A percentile compares a stretch with the other conserved stretches of the same genome.
These are phyloP conservation scores for Machaerirhynchus nigripectus DNA, from an alignment of 2,113 vertebrate genomes.

Conservation along the genomic window DNA sequence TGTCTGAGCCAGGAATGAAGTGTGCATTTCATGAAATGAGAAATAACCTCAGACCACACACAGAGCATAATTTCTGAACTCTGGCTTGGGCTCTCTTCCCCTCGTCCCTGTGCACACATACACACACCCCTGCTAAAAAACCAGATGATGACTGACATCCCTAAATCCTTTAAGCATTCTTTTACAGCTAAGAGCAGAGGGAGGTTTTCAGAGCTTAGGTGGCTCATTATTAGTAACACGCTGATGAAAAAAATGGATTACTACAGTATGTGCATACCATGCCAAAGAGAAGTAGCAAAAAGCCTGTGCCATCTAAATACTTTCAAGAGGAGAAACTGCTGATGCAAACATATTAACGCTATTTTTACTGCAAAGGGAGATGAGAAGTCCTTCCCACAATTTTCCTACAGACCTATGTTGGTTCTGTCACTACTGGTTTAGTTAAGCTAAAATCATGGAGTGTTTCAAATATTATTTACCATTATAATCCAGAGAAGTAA, in stretches of 20 bases:
- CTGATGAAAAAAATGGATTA: conserved; percentile 61
- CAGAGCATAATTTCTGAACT: conserved; percentile 62
- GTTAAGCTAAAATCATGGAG: not conserved
- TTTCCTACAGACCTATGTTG: not conserved
- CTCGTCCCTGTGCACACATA: not conserved
- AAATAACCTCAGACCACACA: conserved; percentile 79
- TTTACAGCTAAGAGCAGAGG: conserved; percentile 31
- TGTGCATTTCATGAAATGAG: conserved; percentile 68
- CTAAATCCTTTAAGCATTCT: conserved; percentile 60
- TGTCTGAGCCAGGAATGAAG: conserved; percentile 71
- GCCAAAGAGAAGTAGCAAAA: conserved; percentile 21
- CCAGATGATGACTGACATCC: conserved; percentile 62
- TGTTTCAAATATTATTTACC: not conserved
- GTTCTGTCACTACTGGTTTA: not conserved
- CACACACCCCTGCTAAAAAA: conserved; percentile 36
- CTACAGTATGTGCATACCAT: conserved; percentile 19
- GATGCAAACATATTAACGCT: conserved; percentile 20
- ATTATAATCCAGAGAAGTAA: not conserved
- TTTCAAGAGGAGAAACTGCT: conserved; percentile 19
- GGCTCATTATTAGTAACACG: conserved; percentile 58
- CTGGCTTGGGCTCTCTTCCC: not conserved
- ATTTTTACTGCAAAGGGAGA: not conserved
- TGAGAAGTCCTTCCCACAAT: not conserved
- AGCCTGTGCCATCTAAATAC: not conserved
- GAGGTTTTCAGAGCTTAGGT: conserved; percentile 54